Evolutionary conservation across 35 echinoderm and acorn worm genomes (phyloP).

Genomic region (Ptychodera flava): DNA sequence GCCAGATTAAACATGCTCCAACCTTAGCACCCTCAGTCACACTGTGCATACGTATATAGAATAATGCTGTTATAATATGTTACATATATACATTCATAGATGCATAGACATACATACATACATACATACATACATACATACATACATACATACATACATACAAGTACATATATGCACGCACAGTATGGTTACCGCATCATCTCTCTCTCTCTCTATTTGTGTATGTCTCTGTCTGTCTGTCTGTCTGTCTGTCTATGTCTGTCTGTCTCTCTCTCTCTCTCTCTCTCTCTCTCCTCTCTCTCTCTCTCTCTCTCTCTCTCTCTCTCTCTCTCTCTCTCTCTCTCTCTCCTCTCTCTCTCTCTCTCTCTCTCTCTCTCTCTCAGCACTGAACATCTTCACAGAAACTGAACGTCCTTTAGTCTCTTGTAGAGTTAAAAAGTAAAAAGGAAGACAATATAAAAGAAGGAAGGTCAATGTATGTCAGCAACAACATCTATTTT

Average conservation of each 20-base stretch:
- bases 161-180: neutral
- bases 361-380: no score
- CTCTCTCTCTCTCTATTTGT: neutral
- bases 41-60: neutral
- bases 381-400: no score
- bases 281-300: neutral
- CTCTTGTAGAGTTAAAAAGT: no score
- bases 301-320: no score
- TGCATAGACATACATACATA: neutral
- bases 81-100: neutral
- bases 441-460: no score
- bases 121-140: conserved; percentile 2
- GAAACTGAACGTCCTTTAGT: no score
- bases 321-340: no score
- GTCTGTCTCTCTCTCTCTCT: neutral
- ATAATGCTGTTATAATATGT: no score
- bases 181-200: neutral
- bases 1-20: no score
- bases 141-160: conserved; percentile 2
- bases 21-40: no score
- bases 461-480: no score
- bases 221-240: neutral
- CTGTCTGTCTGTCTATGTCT: neutral
- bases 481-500: no score
- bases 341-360: neutral